These are phyloP conservation scores for Pyrrhia umbra DNA, from an alignment of 2,888 invertebrate genomes.

Conservation along the genomic window DNA sequence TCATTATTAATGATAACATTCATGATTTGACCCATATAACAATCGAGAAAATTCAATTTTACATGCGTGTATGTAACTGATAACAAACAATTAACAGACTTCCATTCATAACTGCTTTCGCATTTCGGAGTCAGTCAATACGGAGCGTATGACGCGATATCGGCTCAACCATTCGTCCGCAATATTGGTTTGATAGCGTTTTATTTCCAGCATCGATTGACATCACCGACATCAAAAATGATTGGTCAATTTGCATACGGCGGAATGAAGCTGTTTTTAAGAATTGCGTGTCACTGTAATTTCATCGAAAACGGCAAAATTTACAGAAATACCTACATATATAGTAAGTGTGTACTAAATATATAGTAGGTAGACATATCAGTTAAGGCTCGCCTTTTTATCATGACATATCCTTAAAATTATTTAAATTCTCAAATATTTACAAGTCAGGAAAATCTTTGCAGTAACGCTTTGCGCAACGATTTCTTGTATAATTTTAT, in stretches of 20 bases:
- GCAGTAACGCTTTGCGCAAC: too few species aligned
- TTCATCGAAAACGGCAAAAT: background rate
- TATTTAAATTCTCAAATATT: too few species aligned
- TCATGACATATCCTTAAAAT: too few species aligned
- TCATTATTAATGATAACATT: background rate
- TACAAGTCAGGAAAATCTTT: too few species aligned
- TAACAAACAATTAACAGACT: conserved; percentile 52
- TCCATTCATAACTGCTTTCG: conserved; percentile 50
- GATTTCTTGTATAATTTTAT: too few species aligned
- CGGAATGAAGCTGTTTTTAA: conserved; percentile 31
- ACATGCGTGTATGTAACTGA: conserved; percentile 31
- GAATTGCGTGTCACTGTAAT: conserved; percentile 2
- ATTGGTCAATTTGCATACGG: conserved; percentile 46
- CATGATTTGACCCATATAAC: conserved; percentile 1
- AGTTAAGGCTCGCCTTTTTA: too few species aligned
- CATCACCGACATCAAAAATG: conserved; percentile 45
- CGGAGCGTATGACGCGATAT: conserved; percentile 47
- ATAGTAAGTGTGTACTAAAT: background rate
- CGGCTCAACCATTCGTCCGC: conserved; percentile 48
- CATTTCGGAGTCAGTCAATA: conserved; percentile 50
- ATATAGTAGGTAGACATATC: too few species aligned
- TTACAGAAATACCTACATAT: background rate
- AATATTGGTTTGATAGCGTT: conserved; percentile 59
- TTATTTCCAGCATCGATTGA: conserved; percentile 51
- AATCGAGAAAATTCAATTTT: conserved; percentile 26